Percentiles rank a stretch among this genome's conserved stretches.
Conservation (phyloP, 2,113 vertebrate species). For the Siphamia tubifer region DNA sequence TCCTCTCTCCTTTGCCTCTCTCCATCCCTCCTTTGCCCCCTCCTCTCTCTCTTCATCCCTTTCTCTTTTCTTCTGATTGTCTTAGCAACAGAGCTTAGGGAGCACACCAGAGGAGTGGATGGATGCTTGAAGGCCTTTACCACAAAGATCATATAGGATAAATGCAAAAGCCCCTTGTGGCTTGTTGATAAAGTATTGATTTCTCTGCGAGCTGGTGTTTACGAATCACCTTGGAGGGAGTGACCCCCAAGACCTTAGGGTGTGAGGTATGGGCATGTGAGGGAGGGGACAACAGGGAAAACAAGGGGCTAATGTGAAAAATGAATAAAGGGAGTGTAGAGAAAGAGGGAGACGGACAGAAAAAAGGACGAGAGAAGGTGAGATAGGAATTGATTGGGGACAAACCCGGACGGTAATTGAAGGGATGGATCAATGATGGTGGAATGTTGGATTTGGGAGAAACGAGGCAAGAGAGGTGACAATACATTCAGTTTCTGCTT, state of each 20-base stretch:
- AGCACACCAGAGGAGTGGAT: slow-evolving; percentile 64
- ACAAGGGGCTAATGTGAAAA: slow-evolving; percentile 52
- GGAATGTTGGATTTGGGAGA: slow-evolving; percentile 58
- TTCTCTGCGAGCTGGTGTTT: slow-evolving; percentile 87
- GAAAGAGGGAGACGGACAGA: slow-evolving; percentile 37
- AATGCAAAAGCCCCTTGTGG: slow-evolving; percentile 95
- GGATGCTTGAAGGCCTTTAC: slow-evolving; percentile 89
- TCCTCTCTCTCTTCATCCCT: slow-evolving; percentile 50
- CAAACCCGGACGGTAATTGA: slow-evolving; percentile 67
- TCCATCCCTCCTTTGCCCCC: slow-evolving; percentile 29
- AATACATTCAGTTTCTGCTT: neutral
- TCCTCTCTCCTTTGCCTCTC: slow-evolving; percentile 51
- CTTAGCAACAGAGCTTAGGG: slow-evolving; percentile 77
- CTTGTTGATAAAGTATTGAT: slow-evolving; percentile 99
- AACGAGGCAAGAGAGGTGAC: slow-evolving; percentile 11
- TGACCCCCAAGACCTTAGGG: slow-evolving; percentile 93
- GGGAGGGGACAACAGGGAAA: slow-evolving; percentile 32
- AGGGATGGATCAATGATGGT: slow-evolving; percentile 62
- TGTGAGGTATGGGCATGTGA: slow-evolving; percentile 70
- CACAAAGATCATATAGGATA: slow-evolving; percentile 98
- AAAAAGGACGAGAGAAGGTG: slow-evolving; percentile 16
- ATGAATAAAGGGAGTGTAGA: slow-evolving; percentile 48
- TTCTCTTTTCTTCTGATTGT: slow-evolving; percentile 82
- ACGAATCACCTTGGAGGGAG: slow-evolving; percentile 98
- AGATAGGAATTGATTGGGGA: slow-evolving; percentile 72